A percentile compares a stretch with the other conserved stretches of the same genome.
Evolutionary conservation across 2,113 vertebrate species (phyloP).

Genomic region (Charina bottae): DNA sequence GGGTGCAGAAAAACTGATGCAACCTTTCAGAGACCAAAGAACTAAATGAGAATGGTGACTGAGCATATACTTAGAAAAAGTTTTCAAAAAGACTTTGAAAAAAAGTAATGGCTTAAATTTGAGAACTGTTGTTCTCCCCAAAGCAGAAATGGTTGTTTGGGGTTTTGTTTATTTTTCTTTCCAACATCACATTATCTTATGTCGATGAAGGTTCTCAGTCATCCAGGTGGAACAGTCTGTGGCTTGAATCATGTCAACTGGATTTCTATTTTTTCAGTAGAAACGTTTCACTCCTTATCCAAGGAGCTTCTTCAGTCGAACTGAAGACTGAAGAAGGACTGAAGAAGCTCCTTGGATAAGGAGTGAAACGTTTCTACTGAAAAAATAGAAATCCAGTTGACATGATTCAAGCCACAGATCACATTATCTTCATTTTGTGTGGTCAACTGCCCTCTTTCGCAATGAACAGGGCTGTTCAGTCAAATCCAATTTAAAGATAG

Average conservation of each 20-base stretch:
- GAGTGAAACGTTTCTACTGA: too few relatives aligned
- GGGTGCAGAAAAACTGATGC: neutral
- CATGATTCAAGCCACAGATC: too few relatives aligned
- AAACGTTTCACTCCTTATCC: too few relatives aligned
- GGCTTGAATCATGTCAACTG: too few relatives aligned
- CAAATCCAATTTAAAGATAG: neutral
- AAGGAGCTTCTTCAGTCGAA: too few relatives aligned
- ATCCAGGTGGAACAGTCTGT: too few relatives aligned
- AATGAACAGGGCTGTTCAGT: neutral
- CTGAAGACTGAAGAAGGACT: too few relatives aligned
- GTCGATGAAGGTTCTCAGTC: too few relatives aligned
- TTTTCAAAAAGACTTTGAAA: neutral
- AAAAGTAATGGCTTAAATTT: neutral
- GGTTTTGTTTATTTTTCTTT: neutral
- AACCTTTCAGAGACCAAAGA: neutral
- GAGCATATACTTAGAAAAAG: neutral
- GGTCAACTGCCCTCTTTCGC: neutral
- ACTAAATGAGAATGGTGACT: neutral
- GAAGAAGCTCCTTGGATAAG: too few relatives aligned
- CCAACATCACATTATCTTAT: neutral
- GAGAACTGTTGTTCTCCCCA: neutral
- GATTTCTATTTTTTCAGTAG: too few relatives aligned
- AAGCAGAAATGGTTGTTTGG: neutral
- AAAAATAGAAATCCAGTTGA: too few relatives aligned
- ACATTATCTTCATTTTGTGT: neutral